Evolutionary conservation across 2,888 invertebrate species (phyloP), one percentile per base, ranked within the genome.

Genomic region (Eilema caniola): DNA sequence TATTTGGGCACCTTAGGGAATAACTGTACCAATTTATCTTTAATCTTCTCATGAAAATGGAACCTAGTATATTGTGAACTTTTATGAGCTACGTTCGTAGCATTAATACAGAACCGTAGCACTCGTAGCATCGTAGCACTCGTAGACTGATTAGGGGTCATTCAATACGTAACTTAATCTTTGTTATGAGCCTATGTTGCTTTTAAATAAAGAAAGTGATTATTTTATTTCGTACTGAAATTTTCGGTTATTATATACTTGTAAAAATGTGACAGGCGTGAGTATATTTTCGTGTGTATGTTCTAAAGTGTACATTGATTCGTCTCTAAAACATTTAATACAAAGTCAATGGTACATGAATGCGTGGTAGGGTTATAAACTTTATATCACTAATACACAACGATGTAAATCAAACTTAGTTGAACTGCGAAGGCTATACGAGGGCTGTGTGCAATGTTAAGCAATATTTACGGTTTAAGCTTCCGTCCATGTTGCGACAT

Each of bases 391-490:
- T 53, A 53, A 67, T 60, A 65, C 11, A 41, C 57, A 47, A 62
- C 65, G 62, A 41, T 65, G 73, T 81, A 79, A 81, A 80, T 81
- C 79, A 77, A 81, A 70, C 64, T 75, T 77, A 66, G 70, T 79
- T 76, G 61, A 71, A 73, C 72, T 67, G 67, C 69, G 62, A 65
- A 64, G 66, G 64, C 28, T 24, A 23, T 33, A 24, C 41, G 60
- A 41, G 41, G 25, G 41, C 28, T 33, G 28, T 33, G 20, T 60
- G 60, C 71, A 41, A 66, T 69, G 75, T 74, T 70, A 73, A 75
- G 71, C 53, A 56, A 63, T 74, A 80, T 79, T 81, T 79, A 81
- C 71, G 65, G 67, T 28, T 10, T 70, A 66, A 72, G 62, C 75
- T 63, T 23, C 63, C 25, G 60, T 53, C 20, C 59, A 64, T 61